These are phyloP conservation scores for Leucoptera coffeella DNA, from an alignment of 2,888 invertebrate genomes.

Conservation along the genomic window DNA sequence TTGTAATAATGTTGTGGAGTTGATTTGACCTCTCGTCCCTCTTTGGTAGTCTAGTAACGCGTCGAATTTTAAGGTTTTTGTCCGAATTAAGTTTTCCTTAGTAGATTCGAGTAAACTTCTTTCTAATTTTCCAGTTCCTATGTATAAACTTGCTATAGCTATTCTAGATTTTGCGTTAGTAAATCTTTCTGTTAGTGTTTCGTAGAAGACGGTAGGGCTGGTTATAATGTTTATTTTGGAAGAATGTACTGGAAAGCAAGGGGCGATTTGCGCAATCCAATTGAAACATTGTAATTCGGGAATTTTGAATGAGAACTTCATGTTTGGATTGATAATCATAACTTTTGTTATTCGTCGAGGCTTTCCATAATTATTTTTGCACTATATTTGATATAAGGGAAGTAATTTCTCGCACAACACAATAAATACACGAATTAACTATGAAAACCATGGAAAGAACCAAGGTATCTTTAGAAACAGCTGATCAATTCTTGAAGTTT, in stretches of 20 bases:
- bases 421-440: too few species aligned
- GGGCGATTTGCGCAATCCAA: constrained; percentile 58
- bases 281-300: constrained; percentile 45
- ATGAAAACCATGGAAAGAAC: too few species aligned
- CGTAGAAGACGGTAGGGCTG: constrained; percentile 74
- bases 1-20: constrained; percentile 72
- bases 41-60: constrained; percentile 84
- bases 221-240: constrained; percentile 66
- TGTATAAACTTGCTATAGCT: constrained; percentile 83
- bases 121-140: constrained; percentile 86
- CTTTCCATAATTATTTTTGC: too few species aligned
- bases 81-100: constrained; percentile 51
- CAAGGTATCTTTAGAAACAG: too few species aligned
- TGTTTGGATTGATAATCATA: constrained; percentile 14
- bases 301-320: constrained; percentile 28
- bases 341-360: too few species aligned
- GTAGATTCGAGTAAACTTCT: constrained; percentile 66
- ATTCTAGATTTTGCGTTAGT: constrained; percentile 62
- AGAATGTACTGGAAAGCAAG: constrained; percentile 64
- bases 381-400: too few species aligned
- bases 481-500: too few species aligned
- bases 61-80: constrained; percentile 58
- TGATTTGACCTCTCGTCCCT: constrained; percentile 74
- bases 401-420: too few species aligned
- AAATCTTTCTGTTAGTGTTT: constrained; percentile 62